phyloP scores from a whole-genome alignment of 2,888 invertebrate species.

The Diadegma fenestrale region DNA sequence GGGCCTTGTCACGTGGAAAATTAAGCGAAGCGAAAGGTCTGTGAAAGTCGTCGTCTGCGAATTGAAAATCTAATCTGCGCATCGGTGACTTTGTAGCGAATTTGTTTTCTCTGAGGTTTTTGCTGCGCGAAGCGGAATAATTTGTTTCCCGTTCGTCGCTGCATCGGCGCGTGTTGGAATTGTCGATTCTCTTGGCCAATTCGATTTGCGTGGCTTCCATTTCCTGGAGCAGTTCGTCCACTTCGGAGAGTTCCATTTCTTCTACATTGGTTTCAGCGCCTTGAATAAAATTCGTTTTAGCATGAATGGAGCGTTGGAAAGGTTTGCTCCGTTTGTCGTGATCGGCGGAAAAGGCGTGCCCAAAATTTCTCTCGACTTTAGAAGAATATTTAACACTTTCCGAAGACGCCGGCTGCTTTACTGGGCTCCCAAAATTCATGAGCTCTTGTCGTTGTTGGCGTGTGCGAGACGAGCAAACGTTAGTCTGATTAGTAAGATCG shows the following conservation, averaged over 20 bases:
- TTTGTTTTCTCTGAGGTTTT: neutral
- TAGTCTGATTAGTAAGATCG: constrained; percentile 69
- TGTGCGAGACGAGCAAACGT: constrained; percentile 62
- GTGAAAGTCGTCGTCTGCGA: constrained; percentile 57
- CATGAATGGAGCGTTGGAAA: neutral
- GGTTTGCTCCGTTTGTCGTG: neutral
- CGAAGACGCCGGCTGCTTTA: neutral
- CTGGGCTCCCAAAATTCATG: constrained; percentile 70
- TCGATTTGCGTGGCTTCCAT: constrained; percentile 84
- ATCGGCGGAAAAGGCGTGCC: neutral
- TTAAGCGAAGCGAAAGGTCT: constrained; percentile 25
- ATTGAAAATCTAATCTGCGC: constrained; percentile 70
- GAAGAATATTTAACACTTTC: neutral
- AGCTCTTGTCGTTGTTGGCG: constrained; percentile 76
- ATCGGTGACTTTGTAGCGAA: constrained; percentile 38
- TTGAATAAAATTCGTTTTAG: neutral
- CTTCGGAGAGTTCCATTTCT: constrained; percentile 83
- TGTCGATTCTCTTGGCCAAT: constrained; percentile 77
- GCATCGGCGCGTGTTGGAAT: constrained; percentile 48
- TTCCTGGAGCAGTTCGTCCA: constrained; percentile 84
- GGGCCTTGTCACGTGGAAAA: constrained; percentile 67
- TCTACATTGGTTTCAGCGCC: constrained; percentile 71
- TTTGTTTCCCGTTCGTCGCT: constrained; percentile 37
- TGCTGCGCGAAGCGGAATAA: neutral
- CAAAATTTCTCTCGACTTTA: neutral